A percentile compares a stretch with the other conserved stretches of the same genome.
phyloP scores from a whole-genome alignment of 2,113 vertebrate genomes.

The Mohoua ochrocephala region DNA sequence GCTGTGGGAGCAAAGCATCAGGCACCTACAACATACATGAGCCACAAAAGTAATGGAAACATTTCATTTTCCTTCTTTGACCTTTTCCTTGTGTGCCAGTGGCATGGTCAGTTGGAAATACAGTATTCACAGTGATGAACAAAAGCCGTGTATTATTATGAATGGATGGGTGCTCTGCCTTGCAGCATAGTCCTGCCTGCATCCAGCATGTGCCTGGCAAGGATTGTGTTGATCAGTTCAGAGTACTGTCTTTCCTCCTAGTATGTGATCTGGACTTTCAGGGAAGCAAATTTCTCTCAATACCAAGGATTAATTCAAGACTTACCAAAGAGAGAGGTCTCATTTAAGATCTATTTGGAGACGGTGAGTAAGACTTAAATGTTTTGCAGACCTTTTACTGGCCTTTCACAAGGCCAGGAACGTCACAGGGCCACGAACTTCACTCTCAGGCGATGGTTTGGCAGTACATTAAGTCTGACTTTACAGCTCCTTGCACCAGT shows the following conservation, averaged over 20 bases:
- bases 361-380: not conserved
- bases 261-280: not conserved
- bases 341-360: not conserved
- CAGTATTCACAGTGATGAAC: not conserved
- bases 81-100: not conserved
- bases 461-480: not conserved
- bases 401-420: not conserved
- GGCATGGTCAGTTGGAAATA: not conserved
- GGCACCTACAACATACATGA: not conserved
- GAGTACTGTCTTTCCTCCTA: not conserved
- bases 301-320: not conserved
- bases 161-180: not conserved
- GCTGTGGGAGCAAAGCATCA: not conserved
- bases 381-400: not conserved
- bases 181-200: not conserved
- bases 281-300: not conserved
- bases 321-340: not conserved
- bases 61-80: not conserved
- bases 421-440: not conserved
- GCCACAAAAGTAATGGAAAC: not conserved
- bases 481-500: not conserved
- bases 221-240: not conserved
- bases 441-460: not conserved
- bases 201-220: fast-evolving
- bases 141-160: not conserved